Evolutionary conservation across 2,888 invertebrate genomes (phyloP), one percentile per base, ranked within the genome.

Genomic region (Rhamphomyia laevipes): DNA sequence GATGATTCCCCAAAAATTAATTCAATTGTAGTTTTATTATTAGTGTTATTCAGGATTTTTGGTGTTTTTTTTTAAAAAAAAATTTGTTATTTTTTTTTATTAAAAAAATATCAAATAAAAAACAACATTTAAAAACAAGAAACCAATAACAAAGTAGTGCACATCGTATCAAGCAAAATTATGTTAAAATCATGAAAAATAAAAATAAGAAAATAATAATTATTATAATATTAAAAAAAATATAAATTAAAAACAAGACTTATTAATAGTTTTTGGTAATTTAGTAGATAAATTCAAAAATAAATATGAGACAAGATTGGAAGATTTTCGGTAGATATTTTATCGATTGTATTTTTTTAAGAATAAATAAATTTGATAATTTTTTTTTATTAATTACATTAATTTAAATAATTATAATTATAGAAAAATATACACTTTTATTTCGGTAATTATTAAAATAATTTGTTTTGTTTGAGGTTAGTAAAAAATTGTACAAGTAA

Each of bases 251-350:
- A 48, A 40, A 27, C 17, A 45, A 45, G 3, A 33, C 46, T 35
- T n/a, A 35, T 33, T 12, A n/a, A 35, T n/a, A 35, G 7, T 33
- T 13, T 13, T n/a, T n/a, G n/a, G 13, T 33, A 33, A 33, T 33
- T 13, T 33, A 33, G 13, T 33, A 13, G 13, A 11, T n/a, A 35
- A 35, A 35, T 35, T n/a, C n/a, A n/a, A n/a, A n/a, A n/a, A n/a
- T n/a, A n/a, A n/a, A n/a, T n/a, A n/a, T n/a, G n/a, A n/a, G n/a
- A n/a, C 13, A 35, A 35, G n/a, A 35, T n/a, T 17, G n/a, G 16
- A 38, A 35, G 16, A 46, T 49, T 45, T 55, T 55, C 53, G 53
- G 56, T 56, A 55, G 56, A 56, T 53, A 57, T 57, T 56, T 56
- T 53, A 57, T 52, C 50, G 42, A 35, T 17, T 27, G 27, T 38